A percentile compares a stretch with the other conserved stretches of the same genome.
These are phyloP conservation scores for Andrena dorsata DNA, from an alignment of 2,888 invertebrate species.

Conservation along the genomic window DNA sequence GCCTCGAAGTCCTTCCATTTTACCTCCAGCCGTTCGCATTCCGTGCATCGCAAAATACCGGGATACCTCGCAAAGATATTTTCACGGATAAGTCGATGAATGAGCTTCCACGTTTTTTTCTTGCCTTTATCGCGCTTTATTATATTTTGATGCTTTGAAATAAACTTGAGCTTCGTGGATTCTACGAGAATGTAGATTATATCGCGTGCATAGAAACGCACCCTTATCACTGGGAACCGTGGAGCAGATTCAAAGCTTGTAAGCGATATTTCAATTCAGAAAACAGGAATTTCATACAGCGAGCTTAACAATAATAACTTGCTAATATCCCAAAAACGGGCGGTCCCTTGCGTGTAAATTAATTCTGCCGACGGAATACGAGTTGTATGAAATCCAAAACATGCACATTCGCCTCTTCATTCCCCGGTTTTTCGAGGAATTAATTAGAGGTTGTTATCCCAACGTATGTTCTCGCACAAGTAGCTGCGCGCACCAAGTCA, in stretches of 20 bases:
- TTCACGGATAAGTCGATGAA: constrained; percentile 38
- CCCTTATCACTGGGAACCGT: not conserved
- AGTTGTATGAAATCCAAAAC: not conserved
- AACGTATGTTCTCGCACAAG: not conserved
- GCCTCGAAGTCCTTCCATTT: constrained; percentile 33
- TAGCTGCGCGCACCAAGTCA: not conserved
- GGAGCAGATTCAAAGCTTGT: not conserved
- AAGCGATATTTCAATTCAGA: too few relatives aligned
- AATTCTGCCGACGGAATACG: not conserved
- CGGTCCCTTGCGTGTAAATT: too few relatives aligned
- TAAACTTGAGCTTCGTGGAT: not conserved
- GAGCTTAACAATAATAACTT: not conserved
- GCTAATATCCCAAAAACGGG: not conserved
- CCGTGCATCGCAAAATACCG: constrained; percentile 6
- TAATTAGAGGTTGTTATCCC: constrained; percentile 10
- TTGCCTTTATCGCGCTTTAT: constrained; percentile 3
- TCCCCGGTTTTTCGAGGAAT: not conserved
- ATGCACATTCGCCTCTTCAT: too few relatives aligned
- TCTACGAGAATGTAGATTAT: not conserved
- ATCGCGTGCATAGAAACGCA: not conserved
- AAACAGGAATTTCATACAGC: not conserved
- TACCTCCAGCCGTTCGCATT: constrained; percentile 25
- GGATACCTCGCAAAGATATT: constrained; percentile 21
- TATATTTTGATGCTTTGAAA: constrained; percentile 14
- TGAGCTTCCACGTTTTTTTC: constrained; percentile 7